These are phyloP conservation scores for Phylloscopus whistleri DNA, from an alignment of 2,113 vertebrate genomes.

Conservation along the genomic window DNA sequence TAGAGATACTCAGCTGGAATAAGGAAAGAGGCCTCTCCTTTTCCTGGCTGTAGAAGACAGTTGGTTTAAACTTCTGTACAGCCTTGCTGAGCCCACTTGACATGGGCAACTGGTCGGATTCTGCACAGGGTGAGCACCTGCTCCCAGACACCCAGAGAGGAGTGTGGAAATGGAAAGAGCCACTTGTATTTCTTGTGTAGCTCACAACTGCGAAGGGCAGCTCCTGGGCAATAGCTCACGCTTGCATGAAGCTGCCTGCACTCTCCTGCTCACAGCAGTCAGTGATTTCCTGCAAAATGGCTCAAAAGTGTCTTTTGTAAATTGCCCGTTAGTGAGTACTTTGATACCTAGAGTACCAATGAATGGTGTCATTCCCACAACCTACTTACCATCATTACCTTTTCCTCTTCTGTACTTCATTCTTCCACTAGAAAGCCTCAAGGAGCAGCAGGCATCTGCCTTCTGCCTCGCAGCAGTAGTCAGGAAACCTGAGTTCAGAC, in stretches of 20 bases:
- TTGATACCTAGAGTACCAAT: background rate
- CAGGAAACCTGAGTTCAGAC: background rate
- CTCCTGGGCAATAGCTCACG: background rate
- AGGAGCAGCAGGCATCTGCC: background rate
- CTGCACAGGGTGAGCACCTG: background rate
- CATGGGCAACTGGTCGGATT: background rate
- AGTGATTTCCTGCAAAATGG: background rate
- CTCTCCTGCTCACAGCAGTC: background rate
- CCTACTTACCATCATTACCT: background rate
- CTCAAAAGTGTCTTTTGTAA: background rate
- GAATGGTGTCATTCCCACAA: background rate
- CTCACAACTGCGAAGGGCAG: background rate
- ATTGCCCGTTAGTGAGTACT: background rate
- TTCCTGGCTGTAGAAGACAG: background rate
- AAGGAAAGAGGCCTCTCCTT: background rate
- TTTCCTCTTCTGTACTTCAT: background rate
- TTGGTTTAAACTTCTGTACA: background rate
- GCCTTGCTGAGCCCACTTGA: background rate
- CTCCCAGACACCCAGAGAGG: background rate
- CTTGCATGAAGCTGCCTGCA: background rate
- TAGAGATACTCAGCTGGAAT: background rate
- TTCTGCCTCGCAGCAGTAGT: background rate
- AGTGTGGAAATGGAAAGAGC: background rate
- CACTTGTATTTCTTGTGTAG: background rate
- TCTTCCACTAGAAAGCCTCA: background rate